Evolutionary conservation across 2,797 vertebrate genomes (phyloP), one percentile per base, ranked within the genome.

Genomic region (Hydrophis major): DNA sequence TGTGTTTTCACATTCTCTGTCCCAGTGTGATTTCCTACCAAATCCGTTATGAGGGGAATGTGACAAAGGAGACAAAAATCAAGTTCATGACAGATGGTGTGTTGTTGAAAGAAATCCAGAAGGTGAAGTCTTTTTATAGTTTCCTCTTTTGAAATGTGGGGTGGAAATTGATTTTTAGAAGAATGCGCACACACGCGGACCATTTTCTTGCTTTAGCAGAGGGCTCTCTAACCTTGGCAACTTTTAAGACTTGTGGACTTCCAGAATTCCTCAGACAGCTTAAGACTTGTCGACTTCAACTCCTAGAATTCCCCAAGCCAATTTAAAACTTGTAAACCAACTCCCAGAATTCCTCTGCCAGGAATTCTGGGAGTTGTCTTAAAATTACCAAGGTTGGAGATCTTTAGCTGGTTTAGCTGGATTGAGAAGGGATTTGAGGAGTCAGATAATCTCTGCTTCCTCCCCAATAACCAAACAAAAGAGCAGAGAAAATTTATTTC

Each of bases 61-160:
- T 99, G 90, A 99, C 99, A 0, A 96, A 97, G 0, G 98, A 99
- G 87, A 99, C 99, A 0, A 98, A 97, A 93, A 98, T 99, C 96
- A 99, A 99, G 97, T 99, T 99, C 97, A 99, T 99, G 99, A 99
- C 99, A 0, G 99, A 99, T 0, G 99, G 99, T 1, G 99, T 99
- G 90, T 95, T 99, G 88, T 97, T 99, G 93, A 99, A 99, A 95
- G 99, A 99, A 97, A 98, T 99, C 94, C 99, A 99, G 97, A 99
- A 98, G 98, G 99, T 99, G 37, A 13, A 86, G 7, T 18, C 1
- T 25, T 78, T 22, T 83, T 47, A 22, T 22, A 42, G 1, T 22
- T 83, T 25, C 37, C 32, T 8, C 74, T 10, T 78, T 78, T 42
- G 74, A 78, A 42, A 78, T 22, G 7, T 78, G 66, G 1, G 1